Conservation (phyloP, 2,113 vertebrate species). For the Corythaeola cristata region DNA sequence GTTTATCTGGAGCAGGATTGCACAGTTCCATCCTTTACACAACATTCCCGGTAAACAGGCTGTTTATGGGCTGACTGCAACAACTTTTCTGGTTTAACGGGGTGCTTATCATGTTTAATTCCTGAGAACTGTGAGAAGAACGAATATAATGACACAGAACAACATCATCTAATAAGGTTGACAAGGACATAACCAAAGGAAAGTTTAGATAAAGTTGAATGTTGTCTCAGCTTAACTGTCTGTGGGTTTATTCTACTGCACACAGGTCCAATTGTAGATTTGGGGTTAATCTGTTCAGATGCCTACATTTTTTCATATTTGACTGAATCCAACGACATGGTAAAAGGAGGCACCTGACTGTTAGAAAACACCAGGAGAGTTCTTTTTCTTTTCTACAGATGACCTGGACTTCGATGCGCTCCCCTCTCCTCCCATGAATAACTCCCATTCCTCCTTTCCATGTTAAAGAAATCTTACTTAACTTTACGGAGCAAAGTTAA, state of each 20-base stretch:
- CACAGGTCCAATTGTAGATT: background rate
- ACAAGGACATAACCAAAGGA: background rate
- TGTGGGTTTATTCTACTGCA: background rate
- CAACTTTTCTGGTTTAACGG: background rate
- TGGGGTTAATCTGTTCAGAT: background rate
- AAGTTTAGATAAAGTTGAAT: background rate
- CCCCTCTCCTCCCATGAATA: accelerated
- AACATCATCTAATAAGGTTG: background rate
- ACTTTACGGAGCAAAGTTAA: background rate
- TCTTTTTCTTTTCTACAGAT: background rate
- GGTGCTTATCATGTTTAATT: background rate
- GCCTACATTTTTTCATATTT: background rate
- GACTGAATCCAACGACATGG: background rate
- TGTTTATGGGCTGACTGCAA: background rate
- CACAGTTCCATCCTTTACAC: background rate
- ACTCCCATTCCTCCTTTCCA: background rate
- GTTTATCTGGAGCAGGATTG: background rate
- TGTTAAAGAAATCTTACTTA: background rate
- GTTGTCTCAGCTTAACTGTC: background rate
- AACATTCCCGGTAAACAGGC: background rate
- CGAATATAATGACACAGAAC: background rate
- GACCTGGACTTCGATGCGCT: background rate
- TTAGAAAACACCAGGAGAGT: background rate
- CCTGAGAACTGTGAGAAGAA: background rate
- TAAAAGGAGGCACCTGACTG: background rate